phyloP scores from a whole-genome alignment of 2,797 vertebrate species.

The Sebastes steindachneri region DNA sequence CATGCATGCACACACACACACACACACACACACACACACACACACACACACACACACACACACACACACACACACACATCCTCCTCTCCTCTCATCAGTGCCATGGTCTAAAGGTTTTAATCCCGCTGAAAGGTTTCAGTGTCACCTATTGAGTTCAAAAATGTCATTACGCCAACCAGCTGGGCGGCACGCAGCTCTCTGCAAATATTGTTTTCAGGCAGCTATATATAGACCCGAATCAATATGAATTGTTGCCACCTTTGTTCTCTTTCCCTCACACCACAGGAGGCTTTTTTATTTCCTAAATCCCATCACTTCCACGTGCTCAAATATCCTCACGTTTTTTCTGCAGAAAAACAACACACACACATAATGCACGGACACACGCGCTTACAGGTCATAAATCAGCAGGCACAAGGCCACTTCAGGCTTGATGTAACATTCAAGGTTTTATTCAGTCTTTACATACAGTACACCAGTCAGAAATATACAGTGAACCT shows the following conservation, averaged over 20 bases:
- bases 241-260: conserved; percentile 23
- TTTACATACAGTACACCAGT: conserved; percentile 87
- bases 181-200: conserved; percentile 43
- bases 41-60: neutral
- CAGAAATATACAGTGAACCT: conserved; percentile 84
- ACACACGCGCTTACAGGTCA: conserved; percentile 16
- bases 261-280: conserved; percentile 20
- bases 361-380: neutral
- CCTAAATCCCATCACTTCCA: conserved; percentile 26
- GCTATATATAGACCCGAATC: conserved; percentile 49
- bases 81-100: conserved; percentile 34
- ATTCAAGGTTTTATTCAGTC: conserved; percentile 87
- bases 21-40: neutral
- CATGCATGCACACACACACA: conserved; percentile 14
- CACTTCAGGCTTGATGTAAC: conserved; percentile 71
- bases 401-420: conserved; percentile 56
- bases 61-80: neutral
- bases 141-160: conserved; percentile 66
- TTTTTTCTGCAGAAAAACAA: conserved; percentile 15
- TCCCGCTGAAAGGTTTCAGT: conserved; percentile 70
- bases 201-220: conserved; percentile 30
- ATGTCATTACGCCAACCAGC: conserved; percentile 59
- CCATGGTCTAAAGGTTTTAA: conserved; percentile 61
- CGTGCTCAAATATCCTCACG: conserved; percentile 32
- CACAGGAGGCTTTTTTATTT: neutral